Evolutionary conservation across 2,113 vertebrate species (phyloP).

Genomic region (Pteruthius melanotis): DNA sequence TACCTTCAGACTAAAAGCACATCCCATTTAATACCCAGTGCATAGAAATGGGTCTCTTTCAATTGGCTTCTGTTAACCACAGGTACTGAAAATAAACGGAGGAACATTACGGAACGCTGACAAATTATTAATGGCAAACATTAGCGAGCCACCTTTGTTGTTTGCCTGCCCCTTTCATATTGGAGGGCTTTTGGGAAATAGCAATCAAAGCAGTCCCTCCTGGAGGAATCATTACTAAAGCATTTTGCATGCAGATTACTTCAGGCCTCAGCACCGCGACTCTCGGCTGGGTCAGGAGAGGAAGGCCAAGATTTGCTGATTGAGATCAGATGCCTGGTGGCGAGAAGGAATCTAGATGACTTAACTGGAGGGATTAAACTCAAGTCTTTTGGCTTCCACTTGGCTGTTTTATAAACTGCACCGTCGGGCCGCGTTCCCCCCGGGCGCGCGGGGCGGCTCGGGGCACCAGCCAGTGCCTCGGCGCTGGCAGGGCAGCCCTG

Average conservation of each 20-base stretch:
- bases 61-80: neutral
- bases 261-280: constrained; percentile 12
- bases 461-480: neutral
- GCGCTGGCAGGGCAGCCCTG: neutral
- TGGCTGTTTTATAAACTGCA: constrained; percentile 27
- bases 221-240: constrained; percentile 18
- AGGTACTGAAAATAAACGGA: neutral
- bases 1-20: neutral
- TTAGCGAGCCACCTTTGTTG: neutral
- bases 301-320: constrained; percentile 51
- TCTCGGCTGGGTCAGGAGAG: constrained; percentile 7
- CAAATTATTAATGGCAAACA: neutral
- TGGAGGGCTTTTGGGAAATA: neutral
- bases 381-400: constrained; percentile 27
- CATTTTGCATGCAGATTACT: constrained; percentile 13
- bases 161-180: neutral
- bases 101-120: neutral
- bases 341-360: constrained; percentile 52
- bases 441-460: neutral
- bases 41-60: neutral
- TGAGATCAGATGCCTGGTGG: constrained; percentile 59
- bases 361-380: constrained; percentile 60
- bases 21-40: neutral
- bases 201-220: neutral
- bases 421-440: neutral